Evolutionary conservation across 1,140 invertebrate species (phyloP).

Genomic region (Lycorma delicatula): DNA sequence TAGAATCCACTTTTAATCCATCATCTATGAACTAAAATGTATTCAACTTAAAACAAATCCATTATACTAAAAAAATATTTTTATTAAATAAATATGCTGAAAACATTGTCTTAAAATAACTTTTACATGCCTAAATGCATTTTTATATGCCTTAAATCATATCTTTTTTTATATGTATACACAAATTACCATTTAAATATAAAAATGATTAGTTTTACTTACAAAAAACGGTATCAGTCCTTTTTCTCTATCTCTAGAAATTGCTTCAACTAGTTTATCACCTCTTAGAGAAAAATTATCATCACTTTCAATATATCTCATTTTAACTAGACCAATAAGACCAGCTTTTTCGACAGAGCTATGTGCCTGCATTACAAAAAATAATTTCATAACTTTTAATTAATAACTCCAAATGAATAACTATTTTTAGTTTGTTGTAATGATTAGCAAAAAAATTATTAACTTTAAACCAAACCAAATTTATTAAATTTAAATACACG

Average conservation of each 20-base stretch:
- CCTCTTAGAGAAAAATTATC: constrained; percentile 76
- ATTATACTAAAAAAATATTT: no score
- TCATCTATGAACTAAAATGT: no score
- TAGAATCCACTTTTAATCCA: no score
- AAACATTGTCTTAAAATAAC: no score
- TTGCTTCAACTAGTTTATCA: constrained; percentile 65
- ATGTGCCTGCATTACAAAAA: constrained; percentile 58
- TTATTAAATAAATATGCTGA: no score
- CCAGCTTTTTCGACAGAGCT: constrained; percentile 95
- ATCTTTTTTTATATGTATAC: no score
- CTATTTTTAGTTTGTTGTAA: background rate
- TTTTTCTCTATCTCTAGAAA: constrained; percentile 70
- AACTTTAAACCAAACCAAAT: no score
- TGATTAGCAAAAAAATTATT: background rate
- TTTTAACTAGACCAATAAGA: constrained; percentile 79
- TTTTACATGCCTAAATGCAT: no score
- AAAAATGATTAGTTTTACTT: constrained; percentile 44
- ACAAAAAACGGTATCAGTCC: constrained; percentile 94
- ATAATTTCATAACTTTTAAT: background rate
- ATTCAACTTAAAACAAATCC: no score
- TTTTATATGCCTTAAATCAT: no score
- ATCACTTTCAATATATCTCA: constrained; percentile 85
- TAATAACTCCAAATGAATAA: background rate
- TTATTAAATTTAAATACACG: no score
- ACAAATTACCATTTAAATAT: no score